Base-by-base conservation (phyloP, 1,140 invertebrate genomes). In the Drosophila sucinea region DNA sequence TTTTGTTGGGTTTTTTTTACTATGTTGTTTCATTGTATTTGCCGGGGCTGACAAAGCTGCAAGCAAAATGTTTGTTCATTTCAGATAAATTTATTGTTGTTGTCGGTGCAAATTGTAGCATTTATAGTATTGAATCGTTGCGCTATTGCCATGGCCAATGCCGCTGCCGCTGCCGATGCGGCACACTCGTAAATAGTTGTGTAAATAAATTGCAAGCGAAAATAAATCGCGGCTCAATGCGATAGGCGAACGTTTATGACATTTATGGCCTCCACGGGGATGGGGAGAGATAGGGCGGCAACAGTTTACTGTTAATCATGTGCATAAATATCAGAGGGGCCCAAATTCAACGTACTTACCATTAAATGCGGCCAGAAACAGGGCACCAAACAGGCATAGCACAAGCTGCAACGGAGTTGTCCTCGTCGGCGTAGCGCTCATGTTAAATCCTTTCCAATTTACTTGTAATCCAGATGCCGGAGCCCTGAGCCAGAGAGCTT, bases 51-150 rank as follows among this genome's bases (percentile, higher is more conserved):
- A 67, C 77, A 85, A 83, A 73, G 77, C 81, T 79, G 81, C 81
- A 85, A 86, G 84, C 80, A 79, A 89, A 84, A 80, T 89, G 86
- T 89, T 89, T 89, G 84, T 89, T 89, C 84, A 81, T 89, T 89
- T 90, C 89, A 89, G 84, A 84, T 86, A 87, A 78, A 89, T 89
- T 89, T 89, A 87, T 87, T 83, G 81, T 76, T 84, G 84, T 87
- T 85, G 75, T 82, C 82, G 75, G 67, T 87, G 84, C 84, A 87
- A 87, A 87, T 87, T 89, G 84, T 68, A 70, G 78, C 84, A 87
- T 87, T 84, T 89, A 87, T 89, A 89, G 85, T 80, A 89, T 87
- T 71, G 84, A 51, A 27, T 77, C 79, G 72, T 55, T 79, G 67
- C 41, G 30, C 30, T 30, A 4, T 69, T 69, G 61, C 64, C 58